phyloP scores from a whole-genome alignment of 2,888 invertebrate genomes.

The Operophtera brumata region DNA sequence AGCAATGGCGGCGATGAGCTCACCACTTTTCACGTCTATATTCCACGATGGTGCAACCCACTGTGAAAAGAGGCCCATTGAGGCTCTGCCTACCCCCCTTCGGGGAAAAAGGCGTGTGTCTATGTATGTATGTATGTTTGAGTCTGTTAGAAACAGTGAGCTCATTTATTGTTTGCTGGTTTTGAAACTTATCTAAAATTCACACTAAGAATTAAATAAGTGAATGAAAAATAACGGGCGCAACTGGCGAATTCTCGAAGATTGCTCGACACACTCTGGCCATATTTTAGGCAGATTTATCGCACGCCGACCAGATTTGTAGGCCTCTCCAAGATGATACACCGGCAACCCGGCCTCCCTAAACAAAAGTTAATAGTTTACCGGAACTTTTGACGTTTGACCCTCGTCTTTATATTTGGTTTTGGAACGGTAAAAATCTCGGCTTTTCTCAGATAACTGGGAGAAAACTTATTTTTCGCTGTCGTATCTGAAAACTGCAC shows the following conservation, averaged over 20 bases:
- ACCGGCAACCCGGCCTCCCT: constrained; percentile 34
- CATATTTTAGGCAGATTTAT: constrained; percentile 44
- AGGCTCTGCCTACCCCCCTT: no score
- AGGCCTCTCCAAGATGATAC: constrained; percentile 48
- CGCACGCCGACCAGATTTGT: constrained; percentile 43
- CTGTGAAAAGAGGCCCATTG: no score
- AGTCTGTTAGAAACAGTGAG: no score
- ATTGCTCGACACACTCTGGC: constrained; percentile 29
- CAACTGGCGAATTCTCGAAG: constrained; percentile 27
- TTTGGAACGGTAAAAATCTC: constrained; percentile 14
- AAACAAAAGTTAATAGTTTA: constrained; percentile 53
- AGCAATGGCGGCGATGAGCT: no score
- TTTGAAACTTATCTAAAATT: constrained; percentile 16
- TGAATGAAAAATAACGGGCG: constrained; percentile 16
- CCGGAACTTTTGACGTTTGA: constrained; percentile 31
- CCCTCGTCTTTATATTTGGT: constrained; percentile 27
- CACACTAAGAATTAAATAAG: constrained; percentile 12
- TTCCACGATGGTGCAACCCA: no score
- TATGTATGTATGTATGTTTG: no score
- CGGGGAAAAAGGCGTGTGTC: no score
- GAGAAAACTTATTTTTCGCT: background rate
- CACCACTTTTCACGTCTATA: no score
- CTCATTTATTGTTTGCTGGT: no score
- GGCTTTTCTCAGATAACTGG: background rate
- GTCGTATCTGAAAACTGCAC: background rate